These are phyloP conservation scores for Vulpes lagopus DNA, from an alignment of 2,113 vertebrate genomes.

Conservation along the genomic window DNA sequence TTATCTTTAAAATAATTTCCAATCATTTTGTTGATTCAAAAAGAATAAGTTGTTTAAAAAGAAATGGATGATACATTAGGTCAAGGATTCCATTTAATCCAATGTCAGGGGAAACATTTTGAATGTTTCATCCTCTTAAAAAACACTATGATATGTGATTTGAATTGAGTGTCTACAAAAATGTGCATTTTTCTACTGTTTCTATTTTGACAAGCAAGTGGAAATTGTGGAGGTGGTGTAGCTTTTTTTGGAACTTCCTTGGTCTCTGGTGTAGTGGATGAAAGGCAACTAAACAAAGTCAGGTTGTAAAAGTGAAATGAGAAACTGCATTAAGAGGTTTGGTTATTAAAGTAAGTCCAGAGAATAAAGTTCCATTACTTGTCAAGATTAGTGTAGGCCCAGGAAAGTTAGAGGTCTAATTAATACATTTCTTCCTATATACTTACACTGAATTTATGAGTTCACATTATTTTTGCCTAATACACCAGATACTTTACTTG, in stretches of 20 bases:
- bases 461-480: not conserved
- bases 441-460: not conserved
- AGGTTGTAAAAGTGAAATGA: not conserved
- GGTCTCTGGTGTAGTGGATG: not conserved
- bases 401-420: not conserved
- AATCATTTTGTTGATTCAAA: not conserved
- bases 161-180: not conserved
- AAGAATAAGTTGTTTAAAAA: not conserved
- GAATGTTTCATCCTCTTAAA: not conserved
- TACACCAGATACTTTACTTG: not conserved
- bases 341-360: not conserved
- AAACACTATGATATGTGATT: not conserved
- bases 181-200: not conserved
- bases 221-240: not conserved
- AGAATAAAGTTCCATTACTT: not conserved
- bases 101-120: not conserved
- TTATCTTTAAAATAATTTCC: conserved; percentile 1
- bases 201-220: not conserved
- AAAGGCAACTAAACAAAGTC: conserved; percentile 5
- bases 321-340: not conserved
- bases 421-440: not conserved
- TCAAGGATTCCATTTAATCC: not conserved
- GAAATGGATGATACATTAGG: not conserved
- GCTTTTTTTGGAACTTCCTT: not conserved
- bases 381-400: not conserved